phyloP scores from a whole-genome alignment of 2,113 vertebrate species.

The Mellivora capensis region DNA sequence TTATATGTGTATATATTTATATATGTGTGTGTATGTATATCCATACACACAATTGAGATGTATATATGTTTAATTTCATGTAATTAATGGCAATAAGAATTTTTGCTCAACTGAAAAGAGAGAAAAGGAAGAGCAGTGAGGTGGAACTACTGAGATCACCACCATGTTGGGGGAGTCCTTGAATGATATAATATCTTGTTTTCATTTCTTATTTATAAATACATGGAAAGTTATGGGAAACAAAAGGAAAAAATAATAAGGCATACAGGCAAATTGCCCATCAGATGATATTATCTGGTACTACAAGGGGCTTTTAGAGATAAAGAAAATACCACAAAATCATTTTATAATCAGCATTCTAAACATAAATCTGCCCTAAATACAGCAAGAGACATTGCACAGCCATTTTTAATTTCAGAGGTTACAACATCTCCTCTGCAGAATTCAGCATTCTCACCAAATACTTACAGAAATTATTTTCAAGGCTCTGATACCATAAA shows the following conservation, averaged over 20 bases:
- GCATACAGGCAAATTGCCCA: constrained; percentile 60
- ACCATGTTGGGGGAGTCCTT: constrained; percentile 53
- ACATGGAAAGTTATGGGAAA: constrained; percentile 61
- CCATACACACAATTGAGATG: background rate
- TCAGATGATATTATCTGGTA: constrained; percentile 66
- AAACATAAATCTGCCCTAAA: constrained; percentile 55
- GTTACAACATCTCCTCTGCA: constrained; percentile 43
- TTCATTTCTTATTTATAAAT: constrained; percentile 69
- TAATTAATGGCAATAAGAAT: constrained; percentile 12
- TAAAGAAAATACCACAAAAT: constrained; percentile 55
- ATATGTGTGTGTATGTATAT: fast-evolving
- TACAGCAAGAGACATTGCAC: constrained; percentile 22
- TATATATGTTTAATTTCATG: background rate
- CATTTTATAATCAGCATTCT: constrained; percentile 43
- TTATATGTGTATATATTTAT: background rate
- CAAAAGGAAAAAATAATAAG: constrained; percentile 47
- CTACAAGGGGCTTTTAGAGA: constrained; percentile 46
- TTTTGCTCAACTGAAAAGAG: constrained; percentile 21
- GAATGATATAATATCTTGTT: constrained; percentile 62
- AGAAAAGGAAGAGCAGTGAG: constrained; percentile 12
- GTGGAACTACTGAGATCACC: constrained; percentile 40
- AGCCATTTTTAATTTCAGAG: constrained; percentile 62
- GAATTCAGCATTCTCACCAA: background rate
- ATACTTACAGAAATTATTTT: background rate
- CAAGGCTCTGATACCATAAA: constrained; percentile 6